Evolutionary conservation across 1,140 invertebrate species (phyloP).

Genomic region (Pteromalus puparum): DNA sequence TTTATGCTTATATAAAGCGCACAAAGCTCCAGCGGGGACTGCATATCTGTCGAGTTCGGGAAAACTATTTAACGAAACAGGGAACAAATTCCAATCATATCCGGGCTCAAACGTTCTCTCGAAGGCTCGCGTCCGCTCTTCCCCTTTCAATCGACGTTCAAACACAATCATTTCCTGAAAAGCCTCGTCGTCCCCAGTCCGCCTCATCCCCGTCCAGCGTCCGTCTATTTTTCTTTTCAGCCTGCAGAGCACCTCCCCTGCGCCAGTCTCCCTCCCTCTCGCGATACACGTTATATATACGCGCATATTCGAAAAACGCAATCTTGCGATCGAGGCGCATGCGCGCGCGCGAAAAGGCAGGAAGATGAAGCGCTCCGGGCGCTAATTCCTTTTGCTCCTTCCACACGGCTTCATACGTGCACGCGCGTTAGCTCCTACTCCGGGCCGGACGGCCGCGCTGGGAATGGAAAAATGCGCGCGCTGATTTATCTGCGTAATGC

Average conservation of each 20-base stretch:
- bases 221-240: neutral
- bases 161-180: slow-evolving; percentile 22
- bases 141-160: slow-evolving; percentile 14
- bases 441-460: neutral
- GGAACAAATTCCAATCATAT: slow-evolving; percentile 25
- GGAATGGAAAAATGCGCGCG: slow-evolving; percentile 4
- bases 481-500: slow-evolving; percentile 34
- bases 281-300: no score
- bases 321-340: neutral
- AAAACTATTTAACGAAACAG: slow-evolving; percentile 26
- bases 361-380: slow-evolving; percentile 33
- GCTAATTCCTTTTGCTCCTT: neutral
- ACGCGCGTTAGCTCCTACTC: no score
- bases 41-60: neutral
- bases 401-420: neutral
- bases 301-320: neutral
- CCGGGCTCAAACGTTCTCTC: neutral
- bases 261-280: no score
- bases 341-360: neutral
- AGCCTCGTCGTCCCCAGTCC: neutral
- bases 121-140: neutral
- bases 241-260: neutral
- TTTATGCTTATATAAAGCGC: neutral
- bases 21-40: neutral
- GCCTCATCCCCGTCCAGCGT: neutral